These are phyloP conservation scores for Nasonia vitripennis DNA, from an alignment of 1,140 invertebrate genomes.

Conservation along the genomic window DNA sequence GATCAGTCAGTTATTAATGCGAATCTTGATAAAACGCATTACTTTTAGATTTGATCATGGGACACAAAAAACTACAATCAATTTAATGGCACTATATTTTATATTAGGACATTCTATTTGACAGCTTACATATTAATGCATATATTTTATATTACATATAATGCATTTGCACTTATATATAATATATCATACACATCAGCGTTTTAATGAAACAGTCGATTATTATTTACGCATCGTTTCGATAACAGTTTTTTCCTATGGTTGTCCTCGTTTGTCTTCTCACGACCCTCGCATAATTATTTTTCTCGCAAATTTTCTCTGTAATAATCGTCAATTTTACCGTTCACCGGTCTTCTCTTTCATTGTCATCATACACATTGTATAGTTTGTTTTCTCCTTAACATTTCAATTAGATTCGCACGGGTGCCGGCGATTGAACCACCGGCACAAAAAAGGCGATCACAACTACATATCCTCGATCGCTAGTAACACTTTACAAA, in stretches of 20 bases:
- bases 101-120: slow-evolving; percentile 72
- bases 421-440: slow-evolving; percentile 23
- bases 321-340: slow-evolving; percentile 8
- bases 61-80: slow-evolving; percentile 59
- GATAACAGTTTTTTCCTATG: slow-evolving; percentile 55
- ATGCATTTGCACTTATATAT: slow-evolving; percentile 60
- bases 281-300: neutral
- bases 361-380: slow-evolving; percentile 13
- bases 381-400: slow-evolving; percentile 39
- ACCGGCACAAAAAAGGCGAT: slow-evolving; percentile 62
- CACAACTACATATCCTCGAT: slow-evolving; percentile 60
- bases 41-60: neutral
- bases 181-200: slow-evolving; percentile 64
- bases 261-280: slow-evolving; percentile 25
- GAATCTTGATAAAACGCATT: neutral
- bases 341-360: neutral
- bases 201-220: slow-evolving; percentile 65
- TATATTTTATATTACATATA: slow-evolving; percentile 67
- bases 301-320: slow-evolving; percentile 21
- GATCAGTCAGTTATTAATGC: too few relatives aligned
- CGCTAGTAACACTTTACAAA: slow-evolving; percentile 74
- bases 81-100: slow-evolving; percentile 72
- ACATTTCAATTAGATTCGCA: slow-evolving; percentile 35
- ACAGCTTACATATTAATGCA: slow-evolving; percentile 69
- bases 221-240: slow-evolving; percentile 60